These are phyloP conservation scores for Parnassius glacialis DNA, from an alignment of 2,888 invertebrate genomes.

Conservation along the genomic window DNA sequence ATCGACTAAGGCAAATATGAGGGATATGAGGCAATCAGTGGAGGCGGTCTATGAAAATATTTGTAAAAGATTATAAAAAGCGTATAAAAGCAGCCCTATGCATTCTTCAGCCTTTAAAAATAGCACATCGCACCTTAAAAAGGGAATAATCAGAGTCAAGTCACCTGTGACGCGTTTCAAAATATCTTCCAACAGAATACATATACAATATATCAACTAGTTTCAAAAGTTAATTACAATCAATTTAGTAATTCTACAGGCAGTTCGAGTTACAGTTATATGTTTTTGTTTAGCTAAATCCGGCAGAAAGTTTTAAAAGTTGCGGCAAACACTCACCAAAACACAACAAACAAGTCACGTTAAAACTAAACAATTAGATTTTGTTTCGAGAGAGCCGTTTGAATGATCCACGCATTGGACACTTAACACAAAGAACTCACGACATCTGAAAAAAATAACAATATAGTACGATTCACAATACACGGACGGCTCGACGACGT, in stretches of 20 bases:
- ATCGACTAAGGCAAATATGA: too few relatives aligned
- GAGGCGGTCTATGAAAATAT: too few relatives aligned
- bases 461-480: constrained; percentile 35
- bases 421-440: constrained; percentile 41
- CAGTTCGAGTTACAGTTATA: constrained; percentile 22
- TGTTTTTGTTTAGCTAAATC: constrained; percentile 46
- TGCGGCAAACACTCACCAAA: constrained; percentile 33
- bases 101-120: too few relatives aligned
- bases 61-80: too few relatives aligned
- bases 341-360: constrained; percentile 35
- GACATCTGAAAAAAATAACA: constrained; percentile 56
- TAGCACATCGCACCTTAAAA: too few relatives aligned
- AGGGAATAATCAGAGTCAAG: too few relatives aligned
- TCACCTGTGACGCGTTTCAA: too few relatives aligned
- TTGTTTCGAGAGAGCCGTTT: constrained; percentile 57
- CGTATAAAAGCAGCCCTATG: too few relatives aligned
- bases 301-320: constrained; percentile 52
- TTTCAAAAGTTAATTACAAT: not conserved
- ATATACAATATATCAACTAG: too few relatives aligned
- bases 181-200: too few relatives aligned
- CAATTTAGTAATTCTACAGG: not conserved
- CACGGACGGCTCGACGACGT: constrained; percentile 39
- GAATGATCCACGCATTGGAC: constrained; percentile 52
- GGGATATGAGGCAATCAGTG: too few relatives aligned
- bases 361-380: constrained; percentile 39